Evolutionary conservation across 2,797 vertebrate species (phyloP).

Genomic region (Semotilus atromaculatus): DNA sequence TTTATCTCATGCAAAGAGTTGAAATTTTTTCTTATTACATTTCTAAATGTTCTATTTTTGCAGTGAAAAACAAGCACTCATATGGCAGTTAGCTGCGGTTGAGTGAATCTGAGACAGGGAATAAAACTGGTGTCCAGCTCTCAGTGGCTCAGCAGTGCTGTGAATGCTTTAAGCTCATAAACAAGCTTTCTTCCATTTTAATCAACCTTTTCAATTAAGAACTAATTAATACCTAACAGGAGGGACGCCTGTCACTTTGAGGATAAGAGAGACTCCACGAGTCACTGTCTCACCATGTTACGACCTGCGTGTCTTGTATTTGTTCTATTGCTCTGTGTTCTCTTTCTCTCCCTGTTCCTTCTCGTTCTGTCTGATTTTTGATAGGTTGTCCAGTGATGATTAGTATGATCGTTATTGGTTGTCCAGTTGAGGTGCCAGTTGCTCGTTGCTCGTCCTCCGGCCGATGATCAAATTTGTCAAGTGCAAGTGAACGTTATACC

Average conservation of each 20-base stretch:
- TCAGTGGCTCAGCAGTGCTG: conserved; percentile 2
- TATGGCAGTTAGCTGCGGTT: not conserved
- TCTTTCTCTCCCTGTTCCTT: no score
- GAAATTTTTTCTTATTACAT: not conserved
- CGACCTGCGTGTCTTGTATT: not conserved
- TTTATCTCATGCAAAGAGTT: not conserved
- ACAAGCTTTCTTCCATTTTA: conserved; percentile 43
- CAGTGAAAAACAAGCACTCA: conserved; percentile 9
- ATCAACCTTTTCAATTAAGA: conserved; percentile 59
- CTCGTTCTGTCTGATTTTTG: no score
- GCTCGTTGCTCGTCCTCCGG: no score
- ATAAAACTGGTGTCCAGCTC: conserved; percentile 10
- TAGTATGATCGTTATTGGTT: not conserved
- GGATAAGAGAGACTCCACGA: conserved; percentile 8
- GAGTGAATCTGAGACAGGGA: not conserved
- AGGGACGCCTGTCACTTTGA: conserved; percentile 34
- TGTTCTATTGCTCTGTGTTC: not conserved
- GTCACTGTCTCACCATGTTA: not conserved
- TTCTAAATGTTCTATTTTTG: not conserved
- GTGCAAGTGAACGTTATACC: no score
- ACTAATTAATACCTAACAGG: conserved; percentile 61
- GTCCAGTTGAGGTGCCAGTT: no score
- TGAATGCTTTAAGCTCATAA: conserved; percentile 33
- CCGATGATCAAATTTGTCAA: no score
- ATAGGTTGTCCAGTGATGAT: no score